These are phyloP conservation scores for Heliconius aoede DNA, from an alignment of 2,888 invertebrate genomes.

Conservation along the genomic window DNA sequence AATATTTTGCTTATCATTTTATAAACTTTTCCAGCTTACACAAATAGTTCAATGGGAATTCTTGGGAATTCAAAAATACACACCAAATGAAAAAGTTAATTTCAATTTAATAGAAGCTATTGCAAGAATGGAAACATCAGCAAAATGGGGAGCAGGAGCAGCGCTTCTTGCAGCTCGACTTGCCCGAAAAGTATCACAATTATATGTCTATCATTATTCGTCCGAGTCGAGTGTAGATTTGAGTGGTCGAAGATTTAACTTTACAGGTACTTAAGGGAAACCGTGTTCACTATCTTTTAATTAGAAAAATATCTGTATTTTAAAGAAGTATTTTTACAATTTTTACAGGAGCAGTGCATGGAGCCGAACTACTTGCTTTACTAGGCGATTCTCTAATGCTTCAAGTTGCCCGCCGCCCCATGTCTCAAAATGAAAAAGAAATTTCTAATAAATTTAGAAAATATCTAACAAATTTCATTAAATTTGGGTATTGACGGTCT, in stretches of 20 bases:
- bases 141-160: constrained; percentile 80
- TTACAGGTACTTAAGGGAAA: constrained; percentile 71
- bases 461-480: constrained; percentile 75
- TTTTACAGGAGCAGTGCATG: constrained; percentile 84
- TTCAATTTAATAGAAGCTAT: constrained; percentile 72
- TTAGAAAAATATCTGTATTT: neutral
- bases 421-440: constrained; percentile 84
- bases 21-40: constrained; percentile 56
- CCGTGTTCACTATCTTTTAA: neutral
- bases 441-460: constrained; percentile 66
- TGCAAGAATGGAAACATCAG: constrained; percentile 83
- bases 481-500: constrained; percentile 70
- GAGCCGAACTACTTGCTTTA: constrained; percentile 86
- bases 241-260: constrained; percentile 73
- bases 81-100: constrained; percentile 60
- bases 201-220: constrained; percentile 84
- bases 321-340: constrained; percentile 1
- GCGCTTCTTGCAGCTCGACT: constrained; percentile 84
- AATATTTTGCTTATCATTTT: neutral
- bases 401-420: constrained; percentile 86
- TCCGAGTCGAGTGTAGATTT: constrained; percentile 76
- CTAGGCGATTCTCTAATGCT: constrained; percentile 87
- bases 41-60: constrained; percentile 85
- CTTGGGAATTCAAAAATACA: constrained; percentile 62
- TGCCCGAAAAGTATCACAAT: constrained; percentile 70